These are phyloP conservation scores for Leguminivora glycinivorella DNA, from an alignment of 1,140 invertebrate species.

Conservation along the genomic window DNA sequence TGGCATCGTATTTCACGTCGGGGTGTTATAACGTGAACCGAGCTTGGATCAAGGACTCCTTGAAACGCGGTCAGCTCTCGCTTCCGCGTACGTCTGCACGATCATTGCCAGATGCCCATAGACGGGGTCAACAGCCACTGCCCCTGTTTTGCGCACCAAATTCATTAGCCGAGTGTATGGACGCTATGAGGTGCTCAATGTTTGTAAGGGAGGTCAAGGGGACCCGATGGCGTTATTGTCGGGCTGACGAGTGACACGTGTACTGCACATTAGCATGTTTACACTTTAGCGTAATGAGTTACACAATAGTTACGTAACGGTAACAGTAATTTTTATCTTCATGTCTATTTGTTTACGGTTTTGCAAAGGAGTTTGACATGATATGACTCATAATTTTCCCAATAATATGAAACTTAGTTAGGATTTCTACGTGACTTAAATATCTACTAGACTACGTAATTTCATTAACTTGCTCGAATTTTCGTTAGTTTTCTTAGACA, in stretches of 20 bases:
- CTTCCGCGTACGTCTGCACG: constrained; percentile 66
- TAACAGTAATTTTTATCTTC: background rate
- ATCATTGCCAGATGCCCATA: constrained; percentile 75
- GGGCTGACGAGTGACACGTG: constrained; percentile 11
- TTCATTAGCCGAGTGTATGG: constrained; percentile 53
- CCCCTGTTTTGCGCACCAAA: constrained; percentile 70
- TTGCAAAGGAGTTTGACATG: background rate
- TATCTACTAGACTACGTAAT: too few relatives aligned
- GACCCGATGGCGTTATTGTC: constrained; percentile 34
- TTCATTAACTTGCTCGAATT: too few relatives aligned
- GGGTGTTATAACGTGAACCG: constrained; percentile 41
- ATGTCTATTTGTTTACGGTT: constrained; percentile 1
- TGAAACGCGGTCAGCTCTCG: constrained; percentile 70
- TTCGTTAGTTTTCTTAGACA: too few relatives aligned
- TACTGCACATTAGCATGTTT: constrained; percentile 18
- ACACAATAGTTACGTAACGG: background rate
- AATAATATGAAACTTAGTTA: background rate
- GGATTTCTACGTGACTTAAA: background rate
- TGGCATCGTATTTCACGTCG: constrained; percentile 39
- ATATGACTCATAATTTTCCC: background rate
- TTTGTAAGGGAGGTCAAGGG: constrained; percentile 47
- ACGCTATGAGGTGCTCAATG: constrained; percentile 35
- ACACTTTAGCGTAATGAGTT: constrained; percentile 5
- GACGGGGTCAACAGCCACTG: constrained; percentile 75
- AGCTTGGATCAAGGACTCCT: constrained; percentile 62